Conservation (phyloP, 2,797 vertebrate genomes). For the Sebastes hubbsi region DNA sequence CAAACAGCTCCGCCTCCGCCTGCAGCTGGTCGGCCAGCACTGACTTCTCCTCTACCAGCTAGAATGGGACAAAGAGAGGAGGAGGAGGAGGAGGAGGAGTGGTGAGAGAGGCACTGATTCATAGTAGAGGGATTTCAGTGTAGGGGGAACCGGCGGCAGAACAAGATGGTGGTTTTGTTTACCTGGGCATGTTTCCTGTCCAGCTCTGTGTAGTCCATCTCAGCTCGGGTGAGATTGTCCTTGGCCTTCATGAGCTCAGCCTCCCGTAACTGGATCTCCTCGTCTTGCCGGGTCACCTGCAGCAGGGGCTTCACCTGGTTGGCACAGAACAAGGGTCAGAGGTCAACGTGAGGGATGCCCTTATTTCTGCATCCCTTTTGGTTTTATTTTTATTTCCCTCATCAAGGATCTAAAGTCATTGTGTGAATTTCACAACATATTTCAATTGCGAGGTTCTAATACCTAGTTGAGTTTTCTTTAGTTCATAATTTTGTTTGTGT, state of each 20-base stretch:
- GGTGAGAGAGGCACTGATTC: not conserved
- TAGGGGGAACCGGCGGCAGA: not conserved
- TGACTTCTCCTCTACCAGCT: slow-evolving; percentile 88
- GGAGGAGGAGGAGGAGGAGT: not conserved
- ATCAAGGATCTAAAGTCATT: not conserved
- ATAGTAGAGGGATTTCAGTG: not conserved
- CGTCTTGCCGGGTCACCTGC: slow-evolving; percentile 92
- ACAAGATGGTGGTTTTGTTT: slow-evolving; percentile 4
- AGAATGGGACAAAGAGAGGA: not conserved
- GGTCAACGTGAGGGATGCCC: not conserved
- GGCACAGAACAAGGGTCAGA: slow-evolving; percentile 14
- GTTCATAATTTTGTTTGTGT: not conserved
- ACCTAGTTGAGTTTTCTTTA: not conserved
- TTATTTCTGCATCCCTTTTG: not conserved
- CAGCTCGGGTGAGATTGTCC: slow-evolving; percentile 84
- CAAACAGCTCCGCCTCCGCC: slow-evolving; percentile 90
- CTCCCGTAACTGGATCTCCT: slow-evolving; percentile 89
- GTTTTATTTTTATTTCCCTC: not conserved
- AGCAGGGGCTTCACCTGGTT: slow-evolving; percentile 91
- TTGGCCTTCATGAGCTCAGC: slow-evolving; percentile 88
- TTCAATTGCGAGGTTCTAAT: not conserved
- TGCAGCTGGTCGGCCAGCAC: slow-evolving; percentile 90
- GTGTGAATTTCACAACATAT: not conserved
- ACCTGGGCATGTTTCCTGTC: slow-evolving; percentile 88
- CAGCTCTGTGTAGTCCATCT: slow-evolving; percentile 85